Evolutionary conservation across 1,140 invertebrate species (phyloP).

Genomic region (Panonychus citri): DNA sequence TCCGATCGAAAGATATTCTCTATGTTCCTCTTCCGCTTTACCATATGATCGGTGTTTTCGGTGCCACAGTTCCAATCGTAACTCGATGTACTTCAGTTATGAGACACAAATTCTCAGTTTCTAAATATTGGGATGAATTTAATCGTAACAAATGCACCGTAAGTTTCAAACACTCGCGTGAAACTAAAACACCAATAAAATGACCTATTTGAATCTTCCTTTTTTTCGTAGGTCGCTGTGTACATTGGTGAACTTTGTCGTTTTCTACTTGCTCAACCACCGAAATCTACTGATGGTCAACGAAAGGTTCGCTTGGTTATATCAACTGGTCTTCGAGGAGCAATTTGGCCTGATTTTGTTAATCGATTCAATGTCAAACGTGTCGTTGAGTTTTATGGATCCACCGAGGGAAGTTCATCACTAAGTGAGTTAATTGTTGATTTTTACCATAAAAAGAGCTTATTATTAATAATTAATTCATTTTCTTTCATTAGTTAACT

Average conservation of each 20-base stretch:
- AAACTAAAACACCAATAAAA: slow-evolving; percentile 29
- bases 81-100: slow-evolving; percentile 65
- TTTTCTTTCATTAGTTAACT: slow-evolving; percentile 34
- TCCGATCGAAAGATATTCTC: slow-evolving; percentile 30
- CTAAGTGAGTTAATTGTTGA: slow-evolving; percentile 16
- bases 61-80: slow-evolving; percentile 52
- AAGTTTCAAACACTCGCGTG: neutral
- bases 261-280: slow-evolving; percentile 68
- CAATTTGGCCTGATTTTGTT: slow-evolving; percentile 85
- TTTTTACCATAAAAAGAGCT: neutral
- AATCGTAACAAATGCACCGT: slow-evolving; percentile 79
- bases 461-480: neutral
- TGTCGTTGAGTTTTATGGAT: slow-evolving; percentile 30
- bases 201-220: neutral
- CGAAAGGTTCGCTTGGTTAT: slow-evolving; percentile 67
- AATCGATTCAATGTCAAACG: slow-evolving; percentile 28
- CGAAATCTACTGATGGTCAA: slow-evolving; percentile 44
- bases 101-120: slow-evolving; percentile 81
- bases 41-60: slow-evolving; percentile 73
- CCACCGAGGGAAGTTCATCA: slow-evolving; percentile 29
- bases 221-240: slow-evolving; percentile 72
- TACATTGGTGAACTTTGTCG: slow-evolving; percentile 98
- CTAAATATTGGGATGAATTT: slow-evolving; percentile 79
- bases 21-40: slow-evolving; percentile 80
- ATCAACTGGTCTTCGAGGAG: slow-evolving; percentile 80